phyloP scores from a whole-genome alignment of 2,797 vertebrate genomes.

The Lepilemur septentrionalis region DNA sequence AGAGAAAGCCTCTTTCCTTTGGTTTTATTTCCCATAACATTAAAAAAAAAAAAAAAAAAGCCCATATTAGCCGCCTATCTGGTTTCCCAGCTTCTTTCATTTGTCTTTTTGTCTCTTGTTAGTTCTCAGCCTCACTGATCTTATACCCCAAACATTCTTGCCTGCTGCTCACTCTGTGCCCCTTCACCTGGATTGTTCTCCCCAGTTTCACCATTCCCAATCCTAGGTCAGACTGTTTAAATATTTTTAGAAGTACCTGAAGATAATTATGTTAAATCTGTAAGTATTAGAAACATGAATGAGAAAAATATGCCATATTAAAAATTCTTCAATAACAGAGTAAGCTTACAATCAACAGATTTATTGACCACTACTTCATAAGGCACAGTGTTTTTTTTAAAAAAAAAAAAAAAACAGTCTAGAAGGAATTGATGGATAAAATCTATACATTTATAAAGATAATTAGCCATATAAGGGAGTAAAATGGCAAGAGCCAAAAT shows the following conservation, averaged over 20 bases:
- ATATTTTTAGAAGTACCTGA: constrained; percentile 6
- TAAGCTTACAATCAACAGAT: not conserved
- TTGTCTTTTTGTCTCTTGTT: constrained; percentile 23
- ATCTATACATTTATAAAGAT: constrained; percentile 1
- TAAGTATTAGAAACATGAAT: constrained; percentile 18
- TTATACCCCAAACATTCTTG: not conserved
- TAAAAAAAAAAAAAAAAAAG: not conserved
- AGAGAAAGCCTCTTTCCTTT: not conserved
- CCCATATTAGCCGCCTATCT: not conserved
- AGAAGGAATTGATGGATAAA: not conserved
- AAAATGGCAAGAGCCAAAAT: constrained; percentile 17
- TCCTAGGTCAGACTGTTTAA: not conserved
- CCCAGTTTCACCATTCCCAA: constrained; percentile 4
- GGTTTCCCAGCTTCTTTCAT: constrained; percentile 23
- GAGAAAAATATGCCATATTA: constrained; percentile 3
- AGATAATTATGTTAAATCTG: constrained; percentile 19
- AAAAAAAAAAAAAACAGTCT: not conserved
- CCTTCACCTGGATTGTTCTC: not conserved
- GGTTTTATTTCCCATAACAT: not conserved
- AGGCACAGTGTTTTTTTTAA: constrained; percentile 15
- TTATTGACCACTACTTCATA: not conserved
- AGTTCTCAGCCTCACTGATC: constrained; percentile 12
- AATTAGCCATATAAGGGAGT: not conserved
- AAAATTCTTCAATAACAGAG: not conserved
- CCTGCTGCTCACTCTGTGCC: not conserved